Conservation (phyloP, 1,140 invertebrate genomes). For the Leptinotarsa texana region DNA sequence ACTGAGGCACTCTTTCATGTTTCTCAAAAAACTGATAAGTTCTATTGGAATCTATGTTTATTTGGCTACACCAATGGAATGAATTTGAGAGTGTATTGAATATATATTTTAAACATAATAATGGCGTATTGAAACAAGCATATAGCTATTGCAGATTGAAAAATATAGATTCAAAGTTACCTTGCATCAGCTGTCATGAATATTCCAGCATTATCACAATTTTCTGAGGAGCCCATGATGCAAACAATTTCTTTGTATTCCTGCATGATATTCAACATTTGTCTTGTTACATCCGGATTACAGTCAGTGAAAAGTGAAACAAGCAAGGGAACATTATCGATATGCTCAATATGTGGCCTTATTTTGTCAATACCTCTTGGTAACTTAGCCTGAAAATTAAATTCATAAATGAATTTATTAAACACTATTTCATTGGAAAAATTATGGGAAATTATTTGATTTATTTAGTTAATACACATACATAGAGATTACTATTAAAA, state of each 20-base stretch:
- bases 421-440: too few species aligned
- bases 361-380: conserved; percentile 97
- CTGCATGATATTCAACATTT: conserved; percentile 96
- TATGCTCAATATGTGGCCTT: conserved; percentile 89
- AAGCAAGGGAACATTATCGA: conserved; percentile 95
- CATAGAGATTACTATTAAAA: too few species aligned
- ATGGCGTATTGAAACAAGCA: background rate
- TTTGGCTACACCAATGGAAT: too few species aligned
- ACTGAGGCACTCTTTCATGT: background rate
- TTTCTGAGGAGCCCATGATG: conserved; percentile 84
- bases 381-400: conserved; percentile 75
- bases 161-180: conserved; percentile 57
- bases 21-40: background rate
- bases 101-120: background rate
- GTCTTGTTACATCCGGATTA: conserved; percentile 80
- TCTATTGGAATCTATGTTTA: background rate
- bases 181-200: conserved; percentile 94
- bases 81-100: too few species aligned
- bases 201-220: conserved; percentile 86
- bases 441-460: too few species aligned
- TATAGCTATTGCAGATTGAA: background rate
- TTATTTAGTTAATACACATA: too few species aligned
- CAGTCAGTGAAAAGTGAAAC: conserved; percentile 98
- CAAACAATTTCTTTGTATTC: conserved; percentile 93
- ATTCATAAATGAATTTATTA: background rate